phyloP scores from a whole-genome alignment of 2,888 invertebrate species.

The Iselma pallidipennis region DNA sequence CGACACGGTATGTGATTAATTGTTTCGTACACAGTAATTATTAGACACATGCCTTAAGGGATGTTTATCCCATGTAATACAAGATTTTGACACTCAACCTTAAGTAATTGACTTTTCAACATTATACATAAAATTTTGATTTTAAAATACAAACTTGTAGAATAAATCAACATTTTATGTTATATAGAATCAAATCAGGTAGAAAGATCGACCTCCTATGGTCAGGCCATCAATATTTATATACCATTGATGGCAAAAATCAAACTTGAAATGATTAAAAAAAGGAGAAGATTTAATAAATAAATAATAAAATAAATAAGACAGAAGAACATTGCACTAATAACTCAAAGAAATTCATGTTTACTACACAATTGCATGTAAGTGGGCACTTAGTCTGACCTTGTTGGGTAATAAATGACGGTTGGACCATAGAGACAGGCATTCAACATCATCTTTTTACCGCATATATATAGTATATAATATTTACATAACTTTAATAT shows the following conservation, averaged over 20 bases:
- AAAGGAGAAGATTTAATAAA: slow-evolving; percentile 33
- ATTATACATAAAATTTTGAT: too few species aligned
- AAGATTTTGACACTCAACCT: slow-evolving; percentile 10
- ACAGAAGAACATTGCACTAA: slow-evolving; percentile 40
- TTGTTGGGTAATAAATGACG: slow-evolving; percentile 40
- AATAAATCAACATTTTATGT: slow-evolving; percentile 8
- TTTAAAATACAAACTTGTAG: slow-evolving; percentile 3
- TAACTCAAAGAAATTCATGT: slow-evolving; percentile 48
- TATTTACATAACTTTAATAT: slow-evolving; percentile 25
- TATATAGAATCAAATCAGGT: slow-evolving; percentile 12
- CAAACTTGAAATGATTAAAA: slow-evolving; percentile 37
- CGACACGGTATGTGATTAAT: slow-evolving; percentile 12
- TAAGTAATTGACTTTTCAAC: too few species aligned
- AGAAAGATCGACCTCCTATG: slow-evolving; percentile 5
- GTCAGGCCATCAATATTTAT: slow-evolving; percentile 35
- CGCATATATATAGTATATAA: background rate
- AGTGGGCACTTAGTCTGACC: slow-evolving; percentile 39
- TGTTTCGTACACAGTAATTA: slow-evolving; percentile 16
- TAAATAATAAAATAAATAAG: slow-evolving; percentile 34
- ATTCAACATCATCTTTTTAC: slow-evolving; percentile 14
- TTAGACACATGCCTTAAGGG: slow-evolving; percentile 4
- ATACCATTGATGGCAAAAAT: slow-evolving; percentile 36
- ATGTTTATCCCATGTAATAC: slow-evolving; percentile 9
- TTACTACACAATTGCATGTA: slow-evolving; percentile 50
- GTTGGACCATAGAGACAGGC: slow-evolving; percentile 27